Evolutionary conservation across 2,797 vertebrate species (phyloP).

Genomic region (Acomys russatus): DNA sequence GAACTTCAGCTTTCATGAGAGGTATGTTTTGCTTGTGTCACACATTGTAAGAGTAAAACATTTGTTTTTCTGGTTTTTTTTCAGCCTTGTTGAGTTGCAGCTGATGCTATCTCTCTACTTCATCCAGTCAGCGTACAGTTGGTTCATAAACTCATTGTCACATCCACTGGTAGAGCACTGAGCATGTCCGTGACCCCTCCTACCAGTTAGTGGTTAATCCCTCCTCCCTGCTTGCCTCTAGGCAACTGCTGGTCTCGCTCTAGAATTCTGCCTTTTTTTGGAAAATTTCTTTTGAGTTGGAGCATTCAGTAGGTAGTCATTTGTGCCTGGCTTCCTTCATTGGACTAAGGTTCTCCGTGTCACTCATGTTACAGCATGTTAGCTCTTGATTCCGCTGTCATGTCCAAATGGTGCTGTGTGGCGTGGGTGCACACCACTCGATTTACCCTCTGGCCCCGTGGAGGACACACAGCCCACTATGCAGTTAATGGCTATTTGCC

Average conservation of each 20-base stretch:
- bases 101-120: not conserved
- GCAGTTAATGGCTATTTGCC: not conserved
- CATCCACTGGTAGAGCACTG: not conserved
- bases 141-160: not conserved
- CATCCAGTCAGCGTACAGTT: not conserved
- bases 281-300: not conserved
- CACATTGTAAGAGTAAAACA: not conserved
- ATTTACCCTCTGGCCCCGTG: not conserved
- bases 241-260: not conserved
- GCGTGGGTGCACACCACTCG: not conserved
- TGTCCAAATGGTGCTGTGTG: not conserved
- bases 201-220: not conserved
- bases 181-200: not conserved
- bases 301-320: not conserved
- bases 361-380: not conserved
- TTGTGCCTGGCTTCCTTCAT: not conserved
- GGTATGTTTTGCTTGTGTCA: not conserved
- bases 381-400: not conserved
- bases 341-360: not conserved
- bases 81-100: not conserved
- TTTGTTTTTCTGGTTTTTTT: not conserved
- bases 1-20: not conserved
- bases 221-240: not conserved
- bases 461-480: not conserved
- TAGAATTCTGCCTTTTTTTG: conserved; percentile 41